Percentiles rank a stretch among this genome's conserved stretches.
Evolutionary conservation across 2,888 invertebrate species (phyloP).

Genomic region (Sclerodermus sp.): DNA sequence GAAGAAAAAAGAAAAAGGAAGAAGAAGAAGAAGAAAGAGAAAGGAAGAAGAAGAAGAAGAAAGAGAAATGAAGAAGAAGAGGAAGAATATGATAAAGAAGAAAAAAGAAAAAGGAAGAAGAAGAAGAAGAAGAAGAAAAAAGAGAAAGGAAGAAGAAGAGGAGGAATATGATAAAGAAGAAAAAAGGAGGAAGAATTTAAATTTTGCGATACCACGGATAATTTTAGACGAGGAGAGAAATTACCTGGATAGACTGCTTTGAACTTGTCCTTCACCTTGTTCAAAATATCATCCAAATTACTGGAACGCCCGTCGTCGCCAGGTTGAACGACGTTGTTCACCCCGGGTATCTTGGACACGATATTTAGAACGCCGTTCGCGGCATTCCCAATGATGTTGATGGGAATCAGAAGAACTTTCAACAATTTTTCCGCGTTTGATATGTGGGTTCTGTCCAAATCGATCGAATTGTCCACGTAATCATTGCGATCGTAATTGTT

Average conservation of each 20-base stretch:
- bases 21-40: too few species aligned
- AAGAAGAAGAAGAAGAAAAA: neutral
- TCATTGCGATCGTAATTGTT: neutral
- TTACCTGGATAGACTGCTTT: slow-evolving; percentile 65
- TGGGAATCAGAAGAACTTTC: slow-evolving; percentile 6
- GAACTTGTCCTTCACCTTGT: slow-evolving; percentile 61
- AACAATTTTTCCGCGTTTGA: slow-evolving; percentile 19
- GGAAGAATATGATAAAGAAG: too few species aligned
- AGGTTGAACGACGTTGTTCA: neutral
- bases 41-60: neutral
- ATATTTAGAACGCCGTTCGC: slow-evolving; percentile 6
- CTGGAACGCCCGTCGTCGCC: slow-evolving; percentile 18
- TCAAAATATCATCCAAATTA: slow-evolving; percentile 58
- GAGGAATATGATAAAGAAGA: too few species aligned
- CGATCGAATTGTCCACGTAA: slow-evolving; percentile 8
- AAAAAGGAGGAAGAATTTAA: too few species aligned
- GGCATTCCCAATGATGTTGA: slow-evolving; percentile 5
- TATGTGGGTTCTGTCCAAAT: slow-evolving; percentile 15
- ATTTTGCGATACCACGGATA: too few species aligned
- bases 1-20: too few species aligned
- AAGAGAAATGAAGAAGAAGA: neutral
- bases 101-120: slow-evolving; percentile 39
- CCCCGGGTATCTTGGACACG: neutral
- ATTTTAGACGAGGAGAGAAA: too few species aligned
- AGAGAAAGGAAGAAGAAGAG: too few species aligned